phyloP scores from a whole-genome alignment of 2,113 vertebrate genomes.

The Dipodomys stephensi region DNA sequence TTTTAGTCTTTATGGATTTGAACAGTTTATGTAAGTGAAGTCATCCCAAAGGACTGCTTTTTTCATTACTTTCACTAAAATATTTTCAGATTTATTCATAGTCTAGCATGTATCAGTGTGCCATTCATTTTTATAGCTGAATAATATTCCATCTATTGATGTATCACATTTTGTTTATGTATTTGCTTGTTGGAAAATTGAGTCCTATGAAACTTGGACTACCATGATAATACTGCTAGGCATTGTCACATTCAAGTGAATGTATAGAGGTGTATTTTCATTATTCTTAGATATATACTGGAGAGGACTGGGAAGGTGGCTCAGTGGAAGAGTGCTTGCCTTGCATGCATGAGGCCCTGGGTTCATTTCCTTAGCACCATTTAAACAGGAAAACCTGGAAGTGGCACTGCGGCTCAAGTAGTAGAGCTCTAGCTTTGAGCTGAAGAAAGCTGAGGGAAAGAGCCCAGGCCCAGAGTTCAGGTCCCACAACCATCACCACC shows the following conservation, averaged over 20 bases:
- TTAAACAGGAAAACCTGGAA: too few relatives aligned
- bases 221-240: neutral
- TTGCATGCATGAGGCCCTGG: too few relatives aligned
- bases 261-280: neutral
- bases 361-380: too few relatives aligned
- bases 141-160: constrained; percentile 41
- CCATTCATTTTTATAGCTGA: constrained; percentile 8
- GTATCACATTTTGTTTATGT: constrained; percentile 3
- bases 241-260: neutral
- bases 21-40: constrained; percentile 18
- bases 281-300: neutral
- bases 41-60: neutral
- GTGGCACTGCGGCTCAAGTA: too few relatives aligned
- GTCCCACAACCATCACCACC: too few relatives aligned
- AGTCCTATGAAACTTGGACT: neutral
- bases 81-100: neutral
- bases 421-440: too few relatives aligned
- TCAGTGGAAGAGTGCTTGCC: too few relatives aligned
- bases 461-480: too few relatives aligned
- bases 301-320: neutral
- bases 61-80: neutral
- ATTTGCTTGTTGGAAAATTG: neutral
- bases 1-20: constrained; percentile 31
- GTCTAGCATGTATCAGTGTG: neutral
- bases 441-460: too few relatives aligned